phyloP scores from a whole-genome alignment of 1,140 invertebrate species.

The Zelostemma sp. region DNA sequence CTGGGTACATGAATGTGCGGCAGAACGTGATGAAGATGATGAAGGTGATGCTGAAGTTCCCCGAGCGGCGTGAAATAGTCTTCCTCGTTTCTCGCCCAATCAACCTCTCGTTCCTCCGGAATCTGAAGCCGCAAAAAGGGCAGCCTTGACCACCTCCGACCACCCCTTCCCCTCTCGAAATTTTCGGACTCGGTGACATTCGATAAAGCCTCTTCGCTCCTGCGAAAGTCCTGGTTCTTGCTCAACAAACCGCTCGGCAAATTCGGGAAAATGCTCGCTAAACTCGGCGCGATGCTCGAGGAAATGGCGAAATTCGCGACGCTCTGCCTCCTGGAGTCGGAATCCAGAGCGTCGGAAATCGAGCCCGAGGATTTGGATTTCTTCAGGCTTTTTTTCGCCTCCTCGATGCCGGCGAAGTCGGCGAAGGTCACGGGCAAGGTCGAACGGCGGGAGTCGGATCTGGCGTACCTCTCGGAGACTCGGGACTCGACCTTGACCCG shows the following conservation, averaged over 20 bases:
- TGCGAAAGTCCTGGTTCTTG: neutral
- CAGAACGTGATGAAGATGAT: constrained; percentile 50
- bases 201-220: too few species aligned
- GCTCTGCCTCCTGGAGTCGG: constrained; percentile 42
- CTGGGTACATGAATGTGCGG: constrained; percentile 70
- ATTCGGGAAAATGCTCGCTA: constrained; percentile 53
- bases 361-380: neutral
- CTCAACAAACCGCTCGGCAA: constrained; percentile 45
- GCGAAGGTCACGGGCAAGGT: constrained; percentile 22
- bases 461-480: neutral
- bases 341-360: neutral
- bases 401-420: constrained; percentile 12
- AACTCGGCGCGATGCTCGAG: constrained; percentile 61
- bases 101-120: constrained; percentile 28
- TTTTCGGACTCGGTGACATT: neutral
- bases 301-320: constrained; percentile 59
- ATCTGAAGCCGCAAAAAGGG: constrained; percentile 66
- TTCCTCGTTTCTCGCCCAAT: constrained; percentile 13
- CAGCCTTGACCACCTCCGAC: constrained; percentile 50
- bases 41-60: constrained; percentile 47
- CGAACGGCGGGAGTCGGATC: neutral
- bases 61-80: constrained; percentile 37
- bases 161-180: constrained; percentile 11
- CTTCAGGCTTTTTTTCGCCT: neutral
- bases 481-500: neutral